Conservation (phyloP, 2,113 vertebrate genomes). For the Sinosuthora webbiana region DNA sequence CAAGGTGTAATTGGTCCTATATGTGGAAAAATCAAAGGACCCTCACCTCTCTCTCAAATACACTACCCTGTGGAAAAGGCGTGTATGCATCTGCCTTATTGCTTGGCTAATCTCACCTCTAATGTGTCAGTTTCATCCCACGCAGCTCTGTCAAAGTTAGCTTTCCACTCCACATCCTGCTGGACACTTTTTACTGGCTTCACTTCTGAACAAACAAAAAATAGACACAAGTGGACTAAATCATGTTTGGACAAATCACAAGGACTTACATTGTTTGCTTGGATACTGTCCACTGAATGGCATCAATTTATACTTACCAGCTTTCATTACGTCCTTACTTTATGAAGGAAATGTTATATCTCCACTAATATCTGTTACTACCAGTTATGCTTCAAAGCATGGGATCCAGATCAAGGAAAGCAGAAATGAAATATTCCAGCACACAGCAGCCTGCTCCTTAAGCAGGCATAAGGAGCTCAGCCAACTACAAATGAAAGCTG, state of each 20-base stretch:
- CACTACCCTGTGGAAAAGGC: background rate
- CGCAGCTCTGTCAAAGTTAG: background rate
- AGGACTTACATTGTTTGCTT: background rate
- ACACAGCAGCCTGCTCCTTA: background rate
- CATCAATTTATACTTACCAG: background rate
- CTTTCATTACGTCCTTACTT: background rate
- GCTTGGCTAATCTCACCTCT: background rate
- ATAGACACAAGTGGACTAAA: background rate
- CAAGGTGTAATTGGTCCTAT: background rate
- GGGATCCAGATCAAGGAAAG: background rate
- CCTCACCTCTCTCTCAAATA: background rate
- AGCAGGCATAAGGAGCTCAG: background rate
- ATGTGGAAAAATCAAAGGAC: background rate
- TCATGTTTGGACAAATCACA: background rate
- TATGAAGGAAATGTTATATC: background rate
- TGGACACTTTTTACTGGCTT: background rate
- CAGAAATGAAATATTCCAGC: background rate
- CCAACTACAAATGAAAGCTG: fast-evolving
- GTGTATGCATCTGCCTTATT: background rate
- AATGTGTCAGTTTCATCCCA: background rate
- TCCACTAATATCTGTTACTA: background rate
- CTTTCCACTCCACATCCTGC: background rate
- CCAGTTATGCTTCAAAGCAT: background rate
- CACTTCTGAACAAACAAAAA: background rate
- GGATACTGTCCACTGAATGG: background rate